Evolutionary conservation across 2,113 vertebrate genomes (phyloP), one percentile per base, ranked within the genome.

Genomic region (Apteryx mantelli): DNA sequence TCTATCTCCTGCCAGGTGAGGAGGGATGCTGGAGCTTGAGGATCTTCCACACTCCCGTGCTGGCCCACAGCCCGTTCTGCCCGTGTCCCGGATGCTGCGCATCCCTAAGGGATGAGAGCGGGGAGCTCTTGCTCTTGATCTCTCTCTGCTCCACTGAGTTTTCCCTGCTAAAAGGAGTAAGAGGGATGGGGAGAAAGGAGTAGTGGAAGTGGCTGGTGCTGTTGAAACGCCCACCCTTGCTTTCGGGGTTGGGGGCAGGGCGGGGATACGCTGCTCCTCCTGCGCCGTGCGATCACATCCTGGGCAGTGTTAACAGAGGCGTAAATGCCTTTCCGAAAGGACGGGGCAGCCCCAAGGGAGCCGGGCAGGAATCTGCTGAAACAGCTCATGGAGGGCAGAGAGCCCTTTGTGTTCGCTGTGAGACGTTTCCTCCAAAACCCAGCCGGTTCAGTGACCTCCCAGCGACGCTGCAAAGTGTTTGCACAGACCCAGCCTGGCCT

Each of bases 31-130:
- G 0, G 3, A 60, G 56, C 56, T 60, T 30, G 16, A 20, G n/a
- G 61, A 26, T 22, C n/a, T 4, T 34, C 44, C 42, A 32, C 7
- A 28, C 9, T 17, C 20, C 3, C 0, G 0, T 34, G 38, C 40
- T 9, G 18, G 50, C 25, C 50, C 38, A 14, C 7, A 3, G n/a
- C 38, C 48, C 20, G 11, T 25, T 36, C 70, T 40, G 25, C 70
- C 17, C 16, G 17, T 55, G 36, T 19, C 52, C 68, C 20, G 28
- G 20, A 32, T 66, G 71, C 73, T 44, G 58, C 25, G 20, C 65
- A 65, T 36, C 73, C 58, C 69, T 2, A 21, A 34, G 70, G 70
- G 7, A 40, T 9, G 21, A 9, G 36, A 56, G 52, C 18, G 30
- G 26, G 52, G 38, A 53, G 52, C 26, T 60, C 56, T 58, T 58